Evolutionary conservation across 2,113 vertebrate species (phyloP), one percentile per base, ranked within the genome.

Genomic region (Stigmatopora argus): DNA sequence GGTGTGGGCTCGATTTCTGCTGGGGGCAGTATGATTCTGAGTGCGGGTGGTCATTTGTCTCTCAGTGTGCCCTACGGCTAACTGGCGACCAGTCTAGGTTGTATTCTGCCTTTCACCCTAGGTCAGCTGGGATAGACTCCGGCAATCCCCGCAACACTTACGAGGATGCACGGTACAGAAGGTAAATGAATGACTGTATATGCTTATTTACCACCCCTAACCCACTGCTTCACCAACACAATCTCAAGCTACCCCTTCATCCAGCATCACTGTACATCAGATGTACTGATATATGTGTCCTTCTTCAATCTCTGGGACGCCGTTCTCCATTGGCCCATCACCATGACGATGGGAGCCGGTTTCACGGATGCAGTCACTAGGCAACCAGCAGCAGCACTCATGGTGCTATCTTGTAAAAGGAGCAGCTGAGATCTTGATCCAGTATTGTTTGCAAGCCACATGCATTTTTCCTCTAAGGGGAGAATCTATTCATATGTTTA

Each of bases 261-360:
- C 58, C 67, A 62, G 65, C 73, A 69, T 69, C 77, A 71, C 78
- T 73, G 55, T 70, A 62, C 78, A 77, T 77, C 80, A 83, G 75
- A 83, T 82, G 75, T 65, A 70, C 74, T 78, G 72, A 74, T 78
- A 81, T 79, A 69, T 81, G 72, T 78, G 62, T 69, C 64, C 72
- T 69, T 62, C 44, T 70, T 76, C 72, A 74, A 75, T 84, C 84
- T 23, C 67, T 70, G 67, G 75, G 81, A 83, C 70, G 77, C 72
- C 70, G 67, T 61, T n/a, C 19, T 79, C 78, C 78, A 76, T 75
- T 69, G 67, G 78, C 71, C 80, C 74, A 71, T 87, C 79, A 85
- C 87, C 86, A 89, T 89, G 83, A 79, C 84, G 74, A 86, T 87
- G 75, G 69, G 77, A 87, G 81, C 81, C 48, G 34, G 83, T 74